Evolutionary conservation across 2,113 vertebrate genomes (phyloP), one percentile per base, ranked within the genome.

Genomic region (Seriola aureovittata): DNA sequence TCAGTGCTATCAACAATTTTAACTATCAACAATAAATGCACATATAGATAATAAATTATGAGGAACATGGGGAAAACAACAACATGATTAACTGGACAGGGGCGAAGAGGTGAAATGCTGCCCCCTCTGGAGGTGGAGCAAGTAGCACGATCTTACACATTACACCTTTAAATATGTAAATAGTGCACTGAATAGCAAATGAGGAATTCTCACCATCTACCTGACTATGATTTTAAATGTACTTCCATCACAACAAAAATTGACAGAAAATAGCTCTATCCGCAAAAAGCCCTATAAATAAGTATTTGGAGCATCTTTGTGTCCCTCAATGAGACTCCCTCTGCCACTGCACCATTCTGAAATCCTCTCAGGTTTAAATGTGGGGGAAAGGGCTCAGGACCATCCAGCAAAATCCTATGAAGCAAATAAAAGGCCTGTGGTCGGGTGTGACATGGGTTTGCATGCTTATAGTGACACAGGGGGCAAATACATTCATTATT

Each of bases 391-490:
- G 25, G 66, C 34, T 71, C 64, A 71, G 79, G 72, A 75, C 80
- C 78, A 85, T 59, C 81, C 67, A 55, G 23, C 69, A 72, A 85
- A 87, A 89, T 88, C 69, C 78, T 34, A 59, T 79, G 68, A 85
- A 86, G 81, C 75, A 88, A 86, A 86, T 83, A 85, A 71, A 82
- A 81, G 60, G n/a, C 0, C 29, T 64, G 5, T 9, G 50, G 12
- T 42, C 19, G 4, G 13, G 40, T 29, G 23, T 67, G 13, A 32
- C 29, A 46, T 16, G 48, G 38, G 6, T 65, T 34, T 19, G 8
- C 2, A 52, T 23, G 29, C 14, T 16, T 57, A 9, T 17, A 62
- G 17, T 23, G 5, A 5, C 48, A 54, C n/a, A 80, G 36, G 42
- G 46, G 21, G 2, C 29, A 68, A 62, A 67, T 17, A 7, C 14